Percentiles rank a stretch among this genome's conserved stretches.
Conservation (phyloP, 2,888 invertebrate species). For the Hermodice carunculata region DNA sequence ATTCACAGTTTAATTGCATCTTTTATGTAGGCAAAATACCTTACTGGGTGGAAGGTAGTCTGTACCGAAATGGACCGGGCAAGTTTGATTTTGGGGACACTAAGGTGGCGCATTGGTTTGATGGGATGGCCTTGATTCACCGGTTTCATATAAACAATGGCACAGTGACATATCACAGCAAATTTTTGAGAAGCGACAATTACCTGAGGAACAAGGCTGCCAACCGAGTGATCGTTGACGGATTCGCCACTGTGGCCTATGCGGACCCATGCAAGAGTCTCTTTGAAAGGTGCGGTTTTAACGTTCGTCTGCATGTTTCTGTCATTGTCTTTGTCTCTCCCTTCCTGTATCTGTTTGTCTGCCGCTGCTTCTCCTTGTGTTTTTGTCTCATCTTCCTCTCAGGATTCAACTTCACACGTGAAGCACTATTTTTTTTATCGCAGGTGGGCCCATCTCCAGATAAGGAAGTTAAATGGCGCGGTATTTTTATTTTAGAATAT, state of each 20-base stretch:
- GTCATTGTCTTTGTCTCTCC: too few relatives aligned
- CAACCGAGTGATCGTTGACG: conserved; percentile 80
- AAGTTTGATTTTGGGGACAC: conserved; percentile 81
- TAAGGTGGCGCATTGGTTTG: conserved; percentile 83
- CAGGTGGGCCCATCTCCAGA: too few relatives aligned
- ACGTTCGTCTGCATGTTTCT: too few relatives aligned
- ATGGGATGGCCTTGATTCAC: conserved; percentile 81
- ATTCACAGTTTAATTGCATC: too few relatives aligned
- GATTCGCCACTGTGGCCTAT: conserved; percentile 84
- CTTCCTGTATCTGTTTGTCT: too few relatives aligned
- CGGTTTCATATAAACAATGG: conserved; percentile 70
- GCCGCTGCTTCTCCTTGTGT: too few relatives aligned
- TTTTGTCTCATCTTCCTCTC: too few relatives aligned
- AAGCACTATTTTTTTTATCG: too few relatives aligned
- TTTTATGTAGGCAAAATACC: conserved; percentile 58
- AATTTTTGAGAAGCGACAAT: conserved; percentile 80
- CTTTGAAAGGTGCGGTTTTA: conserved; percentile 71
- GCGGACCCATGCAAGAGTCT: conserved; percentile 80
- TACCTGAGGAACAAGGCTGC: conserved; percentile 79
- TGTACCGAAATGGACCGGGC: conserved; percentile 80
- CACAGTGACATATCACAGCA: conserved; percentile 57
- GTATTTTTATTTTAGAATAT: too few relatives aligned
- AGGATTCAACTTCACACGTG: too few relatives aligned
- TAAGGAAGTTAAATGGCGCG: too few relatives aligned
- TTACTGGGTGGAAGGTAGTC: conserved; percentile 52